Evolutionary conservation across 2,113 vertebrate genomes (phyloP).

Genomic region (Fulica atra): DNA sequence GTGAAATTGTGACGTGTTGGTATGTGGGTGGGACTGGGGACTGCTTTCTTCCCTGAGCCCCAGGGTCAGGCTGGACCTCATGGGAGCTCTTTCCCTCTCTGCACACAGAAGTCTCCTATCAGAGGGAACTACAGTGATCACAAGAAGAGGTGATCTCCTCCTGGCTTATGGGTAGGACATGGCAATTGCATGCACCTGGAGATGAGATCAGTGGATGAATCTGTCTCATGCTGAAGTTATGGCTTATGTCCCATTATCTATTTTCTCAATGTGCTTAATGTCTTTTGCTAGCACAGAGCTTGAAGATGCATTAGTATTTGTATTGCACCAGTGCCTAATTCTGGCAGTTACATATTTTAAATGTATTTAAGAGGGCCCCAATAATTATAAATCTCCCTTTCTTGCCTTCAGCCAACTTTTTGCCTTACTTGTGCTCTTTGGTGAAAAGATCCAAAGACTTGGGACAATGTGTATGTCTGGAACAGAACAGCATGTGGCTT

Average conservation of each 20-base stretch:
- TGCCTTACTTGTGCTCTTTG: neutral
- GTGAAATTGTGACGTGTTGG: accelerated
- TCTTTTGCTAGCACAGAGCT: neutral
- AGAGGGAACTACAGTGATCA: accelerated
- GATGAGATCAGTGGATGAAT: neutral
- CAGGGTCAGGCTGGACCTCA: accelerated
- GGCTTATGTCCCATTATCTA: neutral
- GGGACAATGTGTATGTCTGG: neutral
- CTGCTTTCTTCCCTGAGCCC: neutral
- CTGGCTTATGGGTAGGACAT: neutral
- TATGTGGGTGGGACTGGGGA: neutral
- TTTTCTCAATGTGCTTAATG: neutral
- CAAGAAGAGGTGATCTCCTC: neutral
- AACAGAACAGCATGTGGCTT: neutral
- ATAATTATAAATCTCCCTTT: neutral
- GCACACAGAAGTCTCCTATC: accelerated
- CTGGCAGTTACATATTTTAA: neutral
- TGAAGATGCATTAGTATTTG: neutral
- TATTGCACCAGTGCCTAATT: neutral
- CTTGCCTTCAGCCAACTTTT: neutral
- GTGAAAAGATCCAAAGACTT: neutral
- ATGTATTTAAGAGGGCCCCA: neutral
- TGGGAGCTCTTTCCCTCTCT: neutral
- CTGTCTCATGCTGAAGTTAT: neutral
- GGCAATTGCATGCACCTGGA: neutral